Conservation (phyloP, 1,140 invertebrate genomes). For the Mycetomoellerius zeteki region DNA sequence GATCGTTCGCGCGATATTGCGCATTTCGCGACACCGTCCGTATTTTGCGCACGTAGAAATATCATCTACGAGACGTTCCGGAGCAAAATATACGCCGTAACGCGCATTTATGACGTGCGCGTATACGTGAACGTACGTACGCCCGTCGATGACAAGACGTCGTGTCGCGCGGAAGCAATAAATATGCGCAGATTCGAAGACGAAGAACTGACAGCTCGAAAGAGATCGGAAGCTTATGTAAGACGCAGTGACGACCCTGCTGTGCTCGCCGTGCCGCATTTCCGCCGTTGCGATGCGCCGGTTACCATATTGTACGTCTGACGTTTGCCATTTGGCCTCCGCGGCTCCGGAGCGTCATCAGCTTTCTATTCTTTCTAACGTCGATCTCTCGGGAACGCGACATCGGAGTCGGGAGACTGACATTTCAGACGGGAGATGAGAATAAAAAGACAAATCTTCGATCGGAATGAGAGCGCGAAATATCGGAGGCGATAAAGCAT, state of each 20-base stretch:
- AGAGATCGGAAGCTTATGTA: conserved; percentile 43
- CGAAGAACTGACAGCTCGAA: not conserved
- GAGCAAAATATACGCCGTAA: not conserved
- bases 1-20: not conserved
- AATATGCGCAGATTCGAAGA: not conserved
- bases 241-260: not conserved
- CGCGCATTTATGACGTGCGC: not conserved
- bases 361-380: conserved; percentile 12
- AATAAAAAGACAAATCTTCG: not conserved
- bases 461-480: conserved; percentile 4
- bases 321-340: not conserved
- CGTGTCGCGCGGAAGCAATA: not conserved
- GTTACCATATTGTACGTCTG: conserved; percentile 43
- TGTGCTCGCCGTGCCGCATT: not conserved
- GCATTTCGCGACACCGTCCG: not conserved
- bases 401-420: not conserved
- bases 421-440: not conserved
- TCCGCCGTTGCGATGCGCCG: conserved; percentile 16
- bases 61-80: not conserved
- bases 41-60: not conserved
- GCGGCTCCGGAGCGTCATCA: not conserved
- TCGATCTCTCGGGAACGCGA: not conserved
- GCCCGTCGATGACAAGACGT: not conserved
- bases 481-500: not conserved
- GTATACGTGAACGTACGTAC: not conserved